These are phyloP conservation scores for Craterocephalus amniculus DNA, from an alignment of 2,797 vertebrate species.

Conservation along the genomic window DNA sequence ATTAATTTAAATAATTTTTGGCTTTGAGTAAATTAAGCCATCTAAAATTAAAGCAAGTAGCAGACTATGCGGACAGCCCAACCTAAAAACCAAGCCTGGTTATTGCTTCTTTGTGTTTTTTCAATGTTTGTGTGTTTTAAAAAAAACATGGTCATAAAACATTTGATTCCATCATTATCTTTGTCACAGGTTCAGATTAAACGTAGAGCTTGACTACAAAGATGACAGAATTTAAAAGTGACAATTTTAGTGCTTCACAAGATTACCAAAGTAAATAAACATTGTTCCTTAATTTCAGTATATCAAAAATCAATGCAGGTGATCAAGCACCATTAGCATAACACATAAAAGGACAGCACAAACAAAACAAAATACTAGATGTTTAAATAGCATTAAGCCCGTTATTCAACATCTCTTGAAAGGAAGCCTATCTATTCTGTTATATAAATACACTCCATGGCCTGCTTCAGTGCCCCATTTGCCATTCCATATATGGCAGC, in stretches of 20 bases:
- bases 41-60: neutral
- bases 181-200: neutral
- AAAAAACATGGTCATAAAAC: neutral
- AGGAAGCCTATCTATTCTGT: conserved; percentile 75
- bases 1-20: neutral
- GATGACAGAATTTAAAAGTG: neutral
- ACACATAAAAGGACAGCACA: neutral
- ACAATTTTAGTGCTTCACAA: neutral
- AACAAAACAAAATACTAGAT: conserved; percentile 22
- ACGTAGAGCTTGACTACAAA: neutral
- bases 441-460: conserved; percentile 87
- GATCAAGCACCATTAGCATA: neutral
- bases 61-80: neutral
- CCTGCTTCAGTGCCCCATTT: conserved; percentile 84
- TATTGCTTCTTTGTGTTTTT: neutral
- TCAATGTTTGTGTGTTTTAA: neutral
- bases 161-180: too few species aligned
- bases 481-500: conserved; percentile 85
- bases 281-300: neutral
- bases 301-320: neutral
- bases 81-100: neutral
- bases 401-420: conserved; percentile 66
- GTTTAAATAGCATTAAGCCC: conserved; percentile 30
- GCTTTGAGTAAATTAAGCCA: neutral
- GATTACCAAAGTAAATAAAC: neutral